Base-by-base conservation (phyloP, 2,888 invertebrate species). In the Bombyx huttoni region DNA sequence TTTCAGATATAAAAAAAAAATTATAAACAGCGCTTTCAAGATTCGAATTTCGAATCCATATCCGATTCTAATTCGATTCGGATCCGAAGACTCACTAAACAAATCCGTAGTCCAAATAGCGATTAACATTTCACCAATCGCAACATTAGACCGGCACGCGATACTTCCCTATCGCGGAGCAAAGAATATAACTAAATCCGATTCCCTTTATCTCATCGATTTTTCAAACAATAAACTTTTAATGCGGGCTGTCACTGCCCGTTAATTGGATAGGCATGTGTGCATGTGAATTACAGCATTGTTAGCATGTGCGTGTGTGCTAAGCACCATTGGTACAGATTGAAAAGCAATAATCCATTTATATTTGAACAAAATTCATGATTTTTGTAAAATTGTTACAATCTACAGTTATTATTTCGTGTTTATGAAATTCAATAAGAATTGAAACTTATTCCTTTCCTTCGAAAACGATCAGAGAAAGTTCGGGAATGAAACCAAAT, bases 91-190 rank as follows among this genome's bases (percentile, higher is more conserved):
- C 73, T 68, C 62, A 71, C 59, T 64, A 70, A 76, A 78, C 77
- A 52, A 78, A 75, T 67, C 70, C 59, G 62, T 69, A 73, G 65
- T 70, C 65, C 63, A 64, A 65, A 73, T 75, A 73, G 65, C 80
- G 77, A 81, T 83, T 81, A 83, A 80, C 79, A 78, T 85, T 83
- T 80, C 75, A 81, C 76, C 73, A 76, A 81, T 81, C 80, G 75
- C 72, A 80, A 82, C 78, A 76, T 76, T 67, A 68, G 58, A 58
- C 56, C 54, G 59, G 58, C 81, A 81, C 81, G 83, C 83, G 75
- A 85, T 75, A 70, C 58, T 54, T 58, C 54, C 56, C 58, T 61
- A 59, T 65, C 78, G 74, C 78, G 75, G 72, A 77, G 74, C 74
- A 72, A 70, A 76, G 75, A 68, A 72, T 81, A 80, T 78, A 75